These are phyloP conservation scores for Scomberomorus guttatus DNA, from an alignment of 2,797 vertebrate genomes.

Conservation along the genomic window DNA sequence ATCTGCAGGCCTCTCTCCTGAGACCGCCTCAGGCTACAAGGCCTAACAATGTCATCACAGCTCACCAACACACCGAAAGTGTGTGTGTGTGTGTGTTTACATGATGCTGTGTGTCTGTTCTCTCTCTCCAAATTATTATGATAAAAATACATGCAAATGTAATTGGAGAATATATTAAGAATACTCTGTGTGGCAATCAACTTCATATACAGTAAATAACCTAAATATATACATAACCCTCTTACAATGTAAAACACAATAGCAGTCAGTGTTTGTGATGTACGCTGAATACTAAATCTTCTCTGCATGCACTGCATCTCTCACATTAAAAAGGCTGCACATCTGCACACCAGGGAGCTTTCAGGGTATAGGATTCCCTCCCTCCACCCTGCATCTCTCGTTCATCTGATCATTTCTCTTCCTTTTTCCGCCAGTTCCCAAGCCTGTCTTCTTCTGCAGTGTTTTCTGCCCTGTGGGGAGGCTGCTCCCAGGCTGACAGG, in stretches of 20 bases:
- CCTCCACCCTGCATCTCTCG: conserved; percentile 28
- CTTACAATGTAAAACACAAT: not conserved
- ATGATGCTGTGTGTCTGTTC: not conserved
- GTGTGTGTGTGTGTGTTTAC: conserved; percentile 6
- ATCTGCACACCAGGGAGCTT: conserved; percentile 50
- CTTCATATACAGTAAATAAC: not conserved
- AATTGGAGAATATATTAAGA: not conserved
- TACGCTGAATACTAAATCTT: conserved; percentile 30
- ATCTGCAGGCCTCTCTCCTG: conserved; percentile 63
- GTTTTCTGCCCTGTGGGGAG: conserved; percentile 56
- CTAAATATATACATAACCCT: not conserved
- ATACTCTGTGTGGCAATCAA: not conserved
- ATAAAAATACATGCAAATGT: not conserved
- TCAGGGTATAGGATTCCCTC: conserved; percentile 39
- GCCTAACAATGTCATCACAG: conserved; percentile 54
- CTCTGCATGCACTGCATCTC: conserved; percentile 10
- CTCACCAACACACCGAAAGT: conserved; percentile 22
- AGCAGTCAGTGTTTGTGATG: conserved; percentile 23
- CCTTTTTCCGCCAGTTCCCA: conserved; percentile 35
- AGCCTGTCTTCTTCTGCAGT: conserved; percentile 50
- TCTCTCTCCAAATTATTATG: not conserved
- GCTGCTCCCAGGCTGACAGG: conserved; percentile 51
- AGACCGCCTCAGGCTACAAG: conserved; percentile 54
- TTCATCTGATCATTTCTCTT: conserved; percentile 52
- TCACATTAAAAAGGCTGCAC: conserved; percentile 26